Evolutionary conservation across 2,888 invertebrate genomes (phyloP).

Genomic region (Archips xylosteana): DNA sequence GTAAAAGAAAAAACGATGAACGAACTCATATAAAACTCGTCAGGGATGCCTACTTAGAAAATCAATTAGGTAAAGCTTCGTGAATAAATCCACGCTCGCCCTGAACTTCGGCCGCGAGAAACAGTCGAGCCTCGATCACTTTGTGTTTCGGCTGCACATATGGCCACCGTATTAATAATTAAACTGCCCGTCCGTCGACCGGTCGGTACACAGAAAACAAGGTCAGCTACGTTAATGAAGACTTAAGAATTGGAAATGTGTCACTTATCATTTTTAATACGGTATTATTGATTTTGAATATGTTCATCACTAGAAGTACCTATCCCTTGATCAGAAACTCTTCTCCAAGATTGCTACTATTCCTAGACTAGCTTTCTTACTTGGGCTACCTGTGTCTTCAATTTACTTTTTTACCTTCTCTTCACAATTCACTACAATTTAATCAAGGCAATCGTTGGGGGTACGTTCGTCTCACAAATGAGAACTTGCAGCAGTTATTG

Average conservation of each 20-base stretch:
- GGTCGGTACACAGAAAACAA: constrained; percentile 1
- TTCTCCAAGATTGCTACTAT: no score
- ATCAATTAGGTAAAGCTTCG: constrained; percentile 23
- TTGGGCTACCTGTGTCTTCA: no score
- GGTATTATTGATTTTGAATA: no score
- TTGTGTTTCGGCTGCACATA: constrained; percentile 23
- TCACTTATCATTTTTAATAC: no score
- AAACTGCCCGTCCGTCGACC: constrained; percentile 15
- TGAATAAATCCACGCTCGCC: constrained; percentile 9
- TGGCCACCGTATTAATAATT: constrained; percentile 31
- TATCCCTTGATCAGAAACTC: no score
- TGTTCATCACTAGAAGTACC: no score
- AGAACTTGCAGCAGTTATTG: no score
- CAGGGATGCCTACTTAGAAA: constrained; percentile 9
- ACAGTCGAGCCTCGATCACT: constrained; percentile 11
- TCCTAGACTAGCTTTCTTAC: no score
- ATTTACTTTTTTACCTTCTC: no score
- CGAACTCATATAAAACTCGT: neutral
- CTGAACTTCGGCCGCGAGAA: neutral
- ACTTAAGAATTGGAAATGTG: neutral
- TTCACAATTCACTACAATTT: no score
- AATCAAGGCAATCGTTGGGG: no score
- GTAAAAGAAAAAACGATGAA: neutral
- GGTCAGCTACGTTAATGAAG: neutral
- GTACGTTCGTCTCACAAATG: no score